Evolutionary conservation across 2,888 invertebrate genomes (phyloP), one percentile per base, ranked within the genome.

Genomic region (Cryptocephalus moraei): DNA sequence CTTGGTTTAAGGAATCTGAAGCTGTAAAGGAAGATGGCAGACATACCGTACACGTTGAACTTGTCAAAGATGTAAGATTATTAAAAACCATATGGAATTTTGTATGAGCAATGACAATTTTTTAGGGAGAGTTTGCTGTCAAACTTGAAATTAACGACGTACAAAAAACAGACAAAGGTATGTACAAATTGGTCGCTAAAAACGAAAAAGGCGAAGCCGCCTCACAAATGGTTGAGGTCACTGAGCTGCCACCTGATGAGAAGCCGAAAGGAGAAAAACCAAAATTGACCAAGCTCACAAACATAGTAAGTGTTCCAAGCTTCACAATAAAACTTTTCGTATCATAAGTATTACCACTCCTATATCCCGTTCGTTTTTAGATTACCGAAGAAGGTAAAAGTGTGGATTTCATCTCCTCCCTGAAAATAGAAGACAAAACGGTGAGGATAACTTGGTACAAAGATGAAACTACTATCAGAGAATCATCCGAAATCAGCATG

Each of bases 141-240:
- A 89, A 91, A 75, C 76, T 94, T 61, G 92, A 93, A 76, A 92
- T 94, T 58, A 83, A 85, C 55, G 86, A 89, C 62, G 82, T 90
- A 32, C 80, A 83, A 53, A 80, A 83, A 64, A 73, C 73, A 13
- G 93, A 94, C 69, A 91, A 88, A 70, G 93, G 93, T 56, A 78
- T 84, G 49, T 93, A 94, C 71, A 92, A 91, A 71, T 74, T 93
- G 58, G 81, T 92, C 8, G 92, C 92, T 22, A 90, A 86, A 67
- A 93, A 93, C 68, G 91, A 91, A 61, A 92, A 93, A 70, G 93
- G 93, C 54, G 91, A 92, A 70, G 91, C 91, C 10, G 82, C 84
- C 10, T 93, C 93, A 31, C 91, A 91, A 69, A 78, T 83, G 48
- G 91, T 93, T 4, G 87, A 91, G 68, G 83, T 93, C 44, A 82